Evolutionary conservation across 2,113 vertebrate species (phyloP), one percentile per base, ranked within the genome.

Genomic region (Gnathonemus echidnorhynchus): DNA sequence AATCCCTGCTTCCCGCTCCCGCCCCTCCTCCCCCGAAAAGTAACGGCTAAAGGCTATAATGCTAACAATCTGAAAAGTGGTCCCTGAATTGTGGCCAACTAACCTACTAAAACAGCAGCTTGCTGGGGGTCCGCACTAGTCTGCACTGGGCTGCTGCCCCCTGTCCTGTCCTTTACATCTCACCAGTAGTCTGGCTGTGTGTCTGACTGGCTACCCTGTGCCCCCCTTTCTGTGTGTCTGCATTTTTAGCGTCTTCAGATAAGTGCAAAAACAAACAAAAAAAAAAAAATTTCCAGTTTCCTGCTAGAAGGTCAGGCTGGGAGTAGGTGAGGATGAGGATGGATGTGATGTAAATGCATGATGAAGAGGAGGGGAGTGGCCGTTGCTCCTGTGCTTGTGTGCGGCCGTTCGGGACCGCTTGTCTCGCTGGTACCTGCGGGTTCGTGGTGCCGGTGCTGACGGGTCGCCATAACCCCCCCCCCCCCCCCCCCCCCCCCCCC

Each of bases 271-370:
- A 83, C 35, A 15, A 19, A 19, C 0, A 53, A 19, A 19, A 53
- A 46, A 46, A 10, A 80, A 8, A 15, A 27, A 42, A n/a, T n/a
- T 21, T 83, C 8, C 35, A 56, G 83, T 21, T 89, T 88, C 91
- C 87, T 66, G 89, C 52, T 70, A 95, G 42, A 27, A 87, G 48
- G 46, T 31, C n/a, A 15, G n/a, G n/a, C 49, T 87, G n/a, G 27
- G 58, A 62, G 39, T 46, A 27, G 85, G 27, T 48, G 89, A 87
- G 85, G 86, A 48, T n/a, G 50, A 84, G 15, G 27, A 62, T 53
- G 27, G n/a, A 46, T 11, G 74, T 24, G 58, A 49, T 90, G 31
- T 90, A 77, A 90, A 85, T 91, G 91, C 91, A 91, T 91, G 91
- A 85, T 74, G 58, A 80, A 74, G 86, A 88, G 77, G 89, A 74